phyloP scores from a whole-genome alignment of 2,113 vertebrate species.

The Melanotaenia duboulayi region DNA sequence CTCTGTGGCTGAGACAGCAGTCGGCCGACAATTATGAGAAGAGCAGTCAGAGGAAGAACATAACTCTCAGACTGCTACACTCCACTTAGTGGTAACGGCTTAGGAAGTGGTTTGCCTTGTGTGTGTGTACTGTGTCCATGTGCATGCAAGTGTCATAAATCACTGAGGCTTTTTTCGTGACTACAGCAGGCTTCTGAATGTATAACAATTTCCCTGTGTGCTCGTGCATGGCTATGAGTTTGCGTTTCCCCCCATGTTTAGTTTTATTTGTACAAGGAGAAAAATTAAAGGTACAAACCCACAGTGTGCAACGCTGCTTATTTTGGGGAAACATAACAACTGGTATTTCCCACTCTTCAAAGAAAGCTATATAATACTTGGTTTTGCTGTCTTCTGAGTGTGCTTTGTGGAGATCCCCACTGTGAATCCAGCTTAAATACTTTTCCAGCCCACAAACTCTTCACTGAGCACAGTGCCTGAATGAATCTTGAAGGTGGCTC shows the following conservation, averaged over 20 bases:
- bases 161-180: conserved; percentile 60
- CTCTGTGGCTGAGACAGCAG: conserved; percentile 70
- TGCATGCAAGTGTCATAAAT: conserved; percentile 66
- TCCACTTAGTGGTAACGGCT: conserved; percentile 76
- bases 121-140: conserved; percentile 59
- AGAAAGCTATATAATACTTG: conserved; percentile 72
- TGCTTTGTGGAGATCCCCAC: conserved; percentile 78
- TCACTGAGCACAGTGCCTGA: conserved; percentile 64
- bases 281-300: conserved; percentile 77
- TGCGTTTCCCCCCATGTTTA: conserved; percentile 69
- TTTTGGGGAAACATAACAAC: conserved; percentile 79
- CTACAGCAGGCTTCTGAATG: conserved; percentile 38
- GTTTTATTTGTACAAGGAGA: conserved; percentile 79
- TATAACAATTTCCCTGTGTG: conserved; percentile 55
- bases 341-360: conserved; percentile 82
- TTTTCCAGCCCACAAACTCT: conserved; percentile 77
- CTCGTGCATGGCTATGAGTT: conserved; percentile 57
- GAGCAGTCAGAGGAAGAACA: conserved; percentile 63
- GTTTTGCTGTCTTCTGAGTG: conserved; percentile 71
- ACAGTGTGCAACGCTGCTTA: conserved; percentile 67
- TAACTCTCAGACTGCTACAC: conserved; percentile 62
- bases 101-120: conserved; percentile 78
- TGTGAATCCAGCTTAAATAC: conserved; percentile 75
- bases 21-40: conserved; percentile 70
- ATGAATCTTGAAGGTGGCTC: conserved; percentile 71